Evolutionary conservation across 2,797 vertebrate species (phyloP).

Genomic region (Morus bassanus): DNA sequence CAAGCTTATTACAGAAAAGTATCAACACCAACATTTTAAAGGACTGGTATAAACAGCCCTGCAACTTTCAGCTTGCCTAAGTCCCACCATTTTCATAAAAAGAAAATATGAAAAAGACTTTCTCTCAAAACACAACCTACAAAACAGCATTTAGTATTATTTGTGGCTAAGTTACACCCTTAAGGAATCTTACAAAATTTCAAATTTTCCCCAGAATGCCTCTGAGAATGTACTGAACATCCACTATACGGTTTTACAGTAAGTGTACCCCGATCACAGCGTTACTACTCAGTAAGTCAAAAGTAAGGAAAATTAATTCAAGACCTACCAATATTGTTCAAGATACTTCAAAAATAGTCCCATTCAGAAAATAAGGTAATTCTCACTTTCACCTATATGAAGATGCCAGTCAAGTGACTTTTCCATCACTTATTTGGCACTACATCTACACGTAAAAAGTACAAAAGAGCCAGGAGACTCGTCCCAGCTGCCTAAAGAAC

Average conservation of each 20-base stretch:
- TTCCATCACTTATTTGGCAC: neutral
- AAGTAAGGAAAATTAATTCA: neutral
- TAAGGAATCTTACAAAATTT: neutral
- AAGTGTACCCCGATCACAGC: neutral
- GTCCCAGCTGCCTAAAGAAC: neutral
- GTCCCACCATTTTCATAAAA: neutral
- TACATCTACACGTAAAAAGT: rapidly evolving
- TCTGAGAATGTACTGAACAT: neutral
- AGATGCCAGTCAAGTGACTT: neutral
- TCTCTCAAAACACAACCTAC: neutral
- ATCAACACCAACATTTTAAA: neutral
- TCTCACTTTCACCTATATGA: neutral
- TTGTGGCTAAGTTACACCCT: neutral
- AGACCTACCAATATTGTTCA: neutral
- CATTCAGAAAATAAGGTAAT: neutral
- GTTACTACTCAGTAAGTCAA: neutral
- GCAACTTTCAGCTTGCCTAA: neutral
- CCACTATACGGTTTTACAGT: neutral
- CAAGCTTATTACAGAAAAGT: neutral
- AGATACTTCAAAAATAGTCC: neutral
- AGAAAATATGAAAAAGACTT: neutral
- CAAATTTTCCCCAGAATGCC: neutral
- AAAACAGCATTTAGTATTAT: neutral
- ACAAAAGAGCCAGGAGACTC: neutral
- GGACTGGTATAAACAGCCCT: neutral